These are phyloP conservation scores for Manduca sexta DNA, from an alignment of 1,140 invertebrate genomes.

Conservation along the genomic window DNA sequence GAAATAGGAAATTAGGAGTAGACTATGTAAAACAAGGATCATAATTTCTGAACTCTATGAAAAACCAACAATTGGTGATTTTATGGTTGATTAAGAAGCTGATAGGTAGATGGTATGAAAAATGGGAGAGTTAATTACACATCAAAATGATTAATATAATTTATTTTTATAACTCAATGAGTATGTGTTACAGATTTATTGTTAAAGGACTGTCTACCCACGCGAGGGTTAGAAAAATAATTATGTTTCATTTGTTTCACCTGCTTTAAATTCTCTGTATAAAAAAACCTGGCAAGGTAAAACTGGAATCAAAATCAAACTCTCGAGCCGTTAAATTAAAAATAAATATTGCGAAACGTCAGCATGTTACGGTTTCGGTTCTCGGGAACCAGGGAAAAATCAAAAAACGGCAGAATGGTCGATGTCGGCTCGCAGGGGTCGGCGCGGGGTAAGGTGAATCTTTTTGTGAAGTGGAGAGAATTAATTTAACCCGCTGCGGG, in stretches of 20 bases:
- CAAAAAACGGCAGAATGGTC: slow-evolving; percentile 47
- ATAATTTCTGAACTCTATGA: no score
- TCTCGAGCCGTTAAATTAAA: slow-evolving; percentile 69
- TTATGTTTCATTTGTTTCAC: slow-evolving; percentile 37
- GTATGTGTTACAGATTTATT: no score
- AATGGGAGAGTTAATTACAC: no score
- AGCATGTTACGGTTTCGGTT: slow-evolving; percentile 65
- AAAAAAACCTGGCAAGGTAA: slow-evolving; percentile 55
- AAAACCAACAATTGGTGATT: no score
- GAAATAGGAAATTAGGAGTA: no score
- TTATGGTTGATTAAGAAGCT: no score
- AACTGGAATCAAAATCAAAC: slow-evolving; percentile 56
- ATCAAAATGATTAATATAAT: no score
- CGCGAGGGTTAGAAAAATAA: no score
- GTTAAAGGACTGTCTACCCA: no score
- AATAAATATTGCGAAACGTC: slow-evolving; percentile 74
- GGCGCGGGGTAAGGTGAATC: slow-evolving; percentile 65
- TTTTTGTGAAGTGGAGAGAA: slow-evolving; percentile 74
- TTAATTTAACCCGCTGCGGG: slow-evolving; percentile 74
- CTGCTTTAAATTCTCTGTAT: slow-evolving; percentile 36
- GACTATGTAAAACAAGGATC: no score
- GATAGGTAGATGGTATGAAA: no score
- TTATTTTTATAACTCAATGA: no score
- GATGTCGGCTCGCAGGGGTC: slow-evolving; percentile 48
- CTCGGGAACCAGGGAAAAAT: slow-evolving; percentile 49